A percentile compares a stretch with the other conserved stretches of the same genome.
Conservation (phyloP, 2,113 vertebrate species). For the Pipra filicauda region DNA sequence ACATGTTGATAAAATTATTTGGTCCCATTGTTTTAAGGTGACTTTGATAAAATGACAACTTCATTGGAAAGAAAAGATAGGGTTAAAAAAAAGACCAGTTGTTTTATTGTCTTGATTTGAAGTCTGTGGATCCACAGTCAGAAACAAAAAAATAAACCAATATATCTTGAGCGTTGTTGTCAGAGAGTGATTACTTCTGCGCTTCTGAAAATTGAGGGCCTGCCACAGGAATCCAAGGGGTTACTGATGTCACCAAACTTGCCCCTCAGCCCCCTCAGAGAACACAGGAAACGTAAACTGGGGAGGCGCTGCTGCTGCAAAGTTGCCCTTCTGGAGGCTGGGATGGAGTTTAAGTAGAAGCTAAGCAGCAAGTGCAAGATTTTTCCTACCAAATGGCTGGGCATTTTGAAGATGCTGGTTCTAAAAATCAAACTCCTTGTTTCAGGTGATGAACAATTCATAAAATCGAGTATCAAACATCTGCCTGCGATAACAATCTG, state of each 20-base stretch:
- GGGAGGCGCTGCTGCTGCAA: background rate
- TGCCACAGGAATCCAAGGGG: background rate
- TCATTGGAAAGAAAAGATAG: background rate
- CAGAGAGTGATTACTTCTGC: background rate
- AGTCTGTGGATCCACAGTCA: background rate
- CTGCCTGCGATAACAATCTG: rapidly evolving
- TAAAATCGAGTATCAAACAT: background rate
- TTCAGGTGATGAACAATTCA: background rate
- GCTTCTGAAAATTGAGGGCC: background rate
- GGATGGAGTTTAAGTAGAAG: background rate
- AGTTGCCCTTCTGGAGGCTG: background rate
- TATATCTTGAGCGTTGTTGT: background rate
- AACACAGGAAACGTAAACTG: rapidly evolving
- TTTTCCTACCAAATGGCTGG: background rate
- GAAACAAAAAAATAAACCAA: background rate
- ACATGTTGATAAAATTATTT: background rate
- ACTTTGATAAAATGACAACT: background rate
- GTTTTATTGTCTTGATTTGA: background rate
- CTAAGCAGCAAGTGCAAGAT: background rate
- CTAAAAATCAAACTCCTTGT: background rate
- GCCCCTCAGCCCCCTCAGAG: background rate
- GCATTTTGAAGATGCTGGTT: background rate
- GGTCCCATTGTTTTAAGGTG: background rate
- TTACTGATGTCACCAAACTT: background rate
- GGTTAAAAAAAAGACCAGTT: background rate